Base-by-base conservation (phyloP, 2,888 invertebrate genomes). In the Dasysyrphus tricinctus region DNA sequence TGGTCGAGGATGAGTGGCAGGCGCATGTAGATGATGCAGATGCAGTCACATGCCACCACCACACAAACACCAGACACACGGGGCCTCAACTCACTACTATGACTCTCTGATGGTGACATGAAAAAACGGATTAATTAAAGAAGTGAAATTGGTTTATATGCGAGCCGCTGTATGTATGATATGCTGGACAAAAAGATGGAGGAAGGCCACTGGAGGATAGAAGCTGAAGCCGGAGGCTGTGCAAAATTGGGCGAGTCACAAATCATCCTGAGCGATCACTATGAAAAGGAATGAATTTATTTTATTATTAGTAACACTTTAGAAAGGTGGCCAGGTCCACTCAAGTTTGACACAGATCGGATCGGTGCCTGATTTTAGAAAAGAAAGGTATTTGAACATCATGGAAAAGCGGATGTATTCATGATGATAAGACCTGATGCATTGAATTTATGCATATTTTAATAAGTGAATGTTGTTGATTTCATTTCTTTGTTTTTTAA, bases 111-210 rank as follows among this genome's bases (percentile, higher is more conserved):
- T 67, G 79, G 87, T 83, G 83, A 80, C 87, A 83, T 79, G 83
- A 72, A 79, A 86, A 82, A 83, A 83, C 83, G 83, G 87, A 87
- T 87, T 87, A 87, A 87, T 87, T 87, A 87, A 87, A 65, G 44
- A 86, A 86, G 86, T 86, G 86, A 84, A 84, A 84, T 86, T 86
- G 74, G 70, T 82, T 63, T 39, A 8, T 47, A 47, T 16, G 5
- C 65, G 42, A 42, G 29, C 42, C 24, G 24, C 24, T 39, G 51
- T 24, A 24, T 24, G 3, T 24, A 24, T 1, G 1, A 19, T 57
- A 44, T 42, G 29, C n/a, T 29, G 14, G 61, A 24, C 8, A 24
- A 14, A 19, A 61, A 29, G 24, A 9, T 34, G 19, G 8, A 42
- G 24, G 61, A 61, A 61, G 61, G 61, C 39, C 42, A 44, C 6